Percentiles rank a stretch among this genome's conserved stretches.
phyloP scores from a whole-genome alignment of 2,888 invertebrate genomes.

The Sphaerophoria rueppellii region DNA sequence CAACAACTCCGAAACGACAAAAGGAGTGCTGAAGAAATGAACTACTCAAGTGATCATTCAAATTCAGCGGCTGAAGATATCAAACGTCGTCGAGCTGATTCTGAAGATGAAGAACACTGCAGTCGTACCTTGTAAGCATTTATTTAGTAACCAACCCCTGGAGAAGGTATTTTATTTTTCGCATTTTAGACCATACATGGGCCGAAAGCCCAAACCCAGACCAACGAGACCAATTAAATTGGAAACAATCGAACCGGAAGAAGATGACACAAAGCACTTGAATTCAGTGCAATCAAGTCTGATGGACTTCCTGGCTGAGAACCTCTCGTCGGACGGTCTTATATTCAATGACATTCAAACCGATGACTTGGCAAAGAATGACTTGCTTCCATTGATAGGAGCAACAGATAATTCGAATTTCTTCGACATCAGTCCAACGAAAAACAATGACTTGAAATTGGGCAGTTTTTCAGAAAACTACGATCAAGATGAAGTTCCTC shows the following conservation, averaged over 20 bases:
- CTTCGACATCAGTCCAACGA: conserved; percentile 74
- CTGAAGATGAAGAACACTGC: conserved; percentile 76
- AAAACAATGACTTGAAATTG: conserved; percentile 71
- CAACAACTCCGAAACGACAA: conserved; percentile 78
- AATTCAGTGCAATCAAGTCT: conserved; percentile 80
- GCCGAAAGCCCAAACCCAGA: conserved; percentile 77
- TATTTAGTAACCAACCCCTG: not conserved
- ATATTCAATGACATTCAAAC: conserved; percentile 78
- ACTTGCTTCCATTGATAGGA: conserved; percentile 78
- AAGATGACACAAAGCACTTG: conserved; percentile 74
- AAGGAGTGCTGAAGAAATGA: conserved; percentile 78
- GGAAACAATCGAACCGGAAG: conserved; percentile 71
- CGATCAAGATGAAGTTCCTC: conserved; percentile 30
- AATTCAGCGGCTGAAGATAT: conserved; percentile 75
- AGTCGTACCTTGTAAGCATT: conserved; percentile 79
- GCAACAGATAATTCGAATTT: conserved; percentile 74
- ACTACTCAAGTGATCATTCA: conserved; percentile 76
- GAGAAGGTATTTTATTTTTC: not conserved
- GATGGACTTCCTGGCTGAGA: conserved; percentile 81
- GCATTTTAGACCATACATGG: conserved; percentile 80
- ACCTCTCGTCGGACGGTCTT: conserved; percentile 78
- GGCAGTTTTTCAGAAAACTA: conserved; percentile 67
- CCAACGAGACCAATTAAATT: conserved; percentile 56
- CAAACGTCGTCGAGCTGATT: conserved; percentile 74
- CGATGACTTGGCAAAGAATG: conserved; percentile 78